Evolutionary conservation across 2,113 vertebrate genomes (phyloP).

Genomic region (Hydropotes inermis): DNA sequence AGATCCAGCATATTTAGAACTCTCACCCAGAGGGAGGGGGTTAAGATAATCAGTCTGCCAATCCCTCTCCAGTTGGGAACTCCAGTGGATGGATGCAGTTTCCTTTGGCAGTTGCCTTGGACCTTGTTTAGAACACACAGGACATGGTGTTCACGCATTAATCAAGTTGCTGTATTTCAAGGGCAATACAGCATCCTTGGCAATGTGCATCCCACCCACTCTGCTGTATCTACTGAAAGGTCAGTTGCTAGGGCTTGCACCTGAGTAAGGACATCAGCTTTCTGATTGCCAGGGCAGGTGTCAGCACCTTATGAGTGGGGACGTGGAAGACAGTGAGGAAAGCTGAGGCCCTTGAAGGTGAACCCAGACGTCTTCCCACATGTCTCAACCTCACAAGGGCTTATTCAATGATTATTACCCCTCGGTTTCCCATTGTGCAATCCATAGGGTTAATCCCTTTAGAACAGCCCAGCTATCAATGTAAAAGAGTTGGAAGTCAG

Average conservation of each 20-base stretch:
- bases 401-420: neutral
- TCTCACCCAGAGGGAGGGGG: neutral
- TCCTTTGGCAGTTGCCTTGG: neutral
- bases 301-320: neutral
- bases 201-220: neutral
- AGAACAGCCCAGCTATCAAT: neutral
- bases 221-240: neutral
- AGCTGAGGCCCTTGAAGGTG: neutral
- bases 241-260: neutral
- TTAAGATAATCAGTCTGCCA: neutral
- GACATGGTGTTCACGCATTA: neutral
- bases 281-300: neutral
- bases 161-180: neutral
- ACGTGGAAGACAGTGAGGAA: neutral
- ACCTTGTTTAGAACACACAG: neutral
- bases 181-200: neutral
- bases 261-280: neutral
- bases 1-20: neutral
- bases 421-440: neutral
- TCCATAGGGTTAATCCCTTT: neutral
- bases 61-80: neutral
- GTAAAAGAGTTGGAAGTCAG: neutral
- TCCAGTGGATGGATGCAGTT: neutral
- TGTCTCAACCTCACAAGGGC: neutral
- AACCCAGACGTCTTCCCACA: neutral